Percentiles rank a stretch among this genome's conserved stretches.
Evolutionary conservation across 2,113 vertebrate species (phyloP).

Genomic region (Phainopepla nitens): DNA sequence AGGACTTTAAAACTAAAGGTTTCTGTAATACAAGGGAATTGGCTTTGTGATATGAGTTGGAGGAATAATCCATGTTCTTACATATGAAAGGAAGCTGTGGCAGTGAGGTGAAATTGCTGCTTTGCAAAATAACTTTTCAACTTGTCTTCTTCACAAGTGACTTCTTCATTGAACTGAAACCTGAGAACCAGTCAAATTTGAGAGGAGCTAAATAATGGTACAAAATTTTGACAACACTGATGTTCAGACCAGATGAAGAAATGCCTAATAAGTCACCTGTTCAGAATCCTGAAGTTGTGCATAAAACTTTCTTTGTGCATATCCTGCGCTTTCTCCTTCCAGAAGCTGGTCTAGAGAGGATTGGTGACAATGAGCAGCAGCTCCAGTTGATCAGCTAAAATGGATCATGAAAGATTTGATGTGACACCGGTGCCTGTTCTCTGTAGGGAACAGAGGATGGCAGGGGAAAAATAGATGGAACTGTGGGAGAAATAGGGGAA

Average conservation of each 20-base stretch:
- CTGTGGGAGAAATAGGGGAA: background rate
- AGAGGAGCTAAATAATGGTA: background rate
- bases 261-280: background rate
- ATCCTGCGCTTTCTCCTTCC: background rate
- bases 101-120: background rate
- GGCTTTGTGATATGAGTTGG: background rate
- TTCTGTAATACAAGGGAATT: background rate
- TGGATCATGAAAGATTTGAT: background rate
- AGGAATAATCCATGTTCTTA: background rate
- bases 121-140: background rate
- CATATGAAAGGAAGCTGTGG: rapidly evolving
- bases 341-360: background rate
- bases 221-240: rapidly evolving
- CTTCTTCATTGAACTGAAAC: background rate
- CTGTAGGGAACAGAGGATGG: background rate
- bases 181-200: background rate
- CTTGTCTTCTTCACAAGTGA: background rate
- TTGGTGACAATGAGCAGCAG: background rate
- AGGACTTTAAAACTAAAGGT: background rate
- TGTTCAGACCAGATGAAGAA: background rate
- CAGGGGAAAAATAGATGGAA: background rate
- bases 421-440: background rate
- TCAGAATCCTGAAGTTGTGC: background rate
- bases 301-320: background rate
- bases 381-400: background rate